Conservation (phyloP, 1,140 invertebrate genomes). For the Atopsyche davidsoni region DNA sequence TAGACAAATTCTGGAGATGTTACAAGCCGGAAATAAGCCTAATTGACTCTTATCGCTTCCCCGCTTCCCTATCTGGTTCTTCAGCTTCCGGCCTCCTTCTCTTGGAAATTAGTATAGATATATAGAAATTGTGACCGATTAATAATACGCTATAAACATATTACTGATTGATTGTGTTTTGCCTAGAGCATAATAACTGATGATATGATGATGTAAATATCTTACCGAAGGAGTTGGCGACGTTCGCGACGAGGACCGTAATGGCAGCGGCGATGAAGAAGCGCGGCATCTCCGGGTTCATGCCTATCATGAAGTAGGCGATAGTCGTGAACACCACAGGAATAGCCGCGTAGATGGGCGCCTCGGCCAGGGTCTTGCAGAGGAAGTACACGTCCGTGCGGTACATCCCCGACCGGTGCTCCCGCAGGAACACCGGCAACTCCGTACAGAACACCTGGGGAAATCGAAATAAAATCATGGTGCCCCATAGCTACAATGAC, state of each 20-base stretch:
- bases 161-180: too few species aligned
- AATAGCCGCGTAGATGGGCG: constrained; percentile 73
- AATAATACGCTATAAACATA: too few species aligned
- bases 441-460: constrained; percentile 87
- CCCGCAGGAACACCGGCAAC: constrained; percentile 84
- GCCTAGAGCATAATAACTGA: too few species aligned
- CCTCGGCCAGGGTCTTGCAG: constrained; percentile 83
- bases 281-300: constrained; percentile 63
- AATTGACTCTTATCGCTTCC: too few species aligned
- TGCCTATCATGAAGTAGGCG: constrained; percentile 81
- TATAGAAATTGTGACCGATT: too few species aligned
- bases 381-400: constrained; percentile 89
- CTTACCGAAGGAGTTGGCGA: constrained; percentile 86
- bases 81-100: too few species aligned
- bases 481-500: too few species aligned
- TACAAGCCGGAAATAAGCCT: too few species aligned
- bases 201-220: constrained; percentile 15
- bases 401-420: constrained; percentile 89
- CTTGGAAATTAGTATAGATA: too few species aligned
- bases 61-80: too few species aligned
- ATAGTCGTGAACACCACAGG: constrained; percentile 80
- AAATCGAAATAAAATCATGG: too few species aligned
- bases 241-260: constrained; percentile 79
- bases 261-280: constrained; percentile 73
- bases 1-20: too few species aligned